Percentiles rank a stretch among this genome's conserved stretches.
These are phyloP conservation scores for Rhysida immarginata DNA, from an alignment of 1,140 invertebrate genomes.

Conservation along the genomic window DNA sequence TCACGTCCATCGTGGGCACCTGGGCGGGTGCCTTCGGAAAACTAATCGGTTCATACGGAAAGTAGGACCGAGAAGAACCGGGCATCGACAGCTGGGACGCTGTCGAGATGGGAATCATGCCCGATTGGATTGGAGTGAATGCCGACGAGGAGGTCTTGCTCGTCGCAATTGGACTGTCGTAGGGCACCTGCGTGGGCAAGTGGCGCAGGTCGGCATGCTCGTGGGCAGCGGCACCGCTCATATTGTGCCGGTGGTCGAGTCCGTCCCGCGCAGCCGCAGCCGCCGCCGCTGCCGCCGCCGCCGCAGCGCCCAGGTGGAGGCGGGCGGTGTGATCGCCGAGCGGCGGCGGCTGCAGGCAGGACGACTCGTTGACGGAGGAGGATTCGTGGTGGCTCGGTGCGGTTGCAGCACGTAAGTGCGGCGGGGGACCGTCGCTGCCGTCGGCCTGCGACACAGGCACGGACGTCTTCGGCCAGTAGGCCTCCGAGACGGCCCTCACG, in stretches of 20 bases:
- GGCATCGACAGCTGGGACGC: slow-evolving; percentile 22
- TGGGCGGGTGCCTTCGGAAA: slow-evolving; percentile 40
- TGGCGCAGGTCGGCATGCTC: slow-evolving; percentile 28
- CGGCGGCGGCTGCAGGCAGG: background rate
- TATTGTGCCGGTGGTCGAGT: slow-evolving; percentile 41
- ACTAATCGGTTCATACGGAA: slow-evolving; percentile 78
- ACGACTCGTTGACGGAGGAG: background rate
- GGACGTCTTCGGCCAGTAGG: slow-evolving; percentile 19
- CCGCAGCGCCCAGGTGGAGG: slow-evolving; percentile 25
- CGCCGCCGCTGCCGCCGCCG: too few species aligned
- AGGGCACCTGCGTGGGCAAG: slow-evolving; percentile 30
- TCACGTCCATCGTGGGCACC: slow-evolving; percentile 28
- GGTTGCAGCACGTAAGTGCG: background rate
- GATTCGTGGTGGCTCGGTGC: background rate
- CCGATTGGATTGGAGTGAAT: slow-evolving; percentile 73
- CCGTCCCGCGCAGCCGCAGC: slow-evolving; percentile 40
- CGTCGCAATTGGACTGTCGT: slow-evolving; percentile 23
- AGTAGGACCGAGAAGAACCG: slow-evolving; percentile 41
- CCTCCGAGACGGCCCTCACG: slow-evolving; percentile 18
- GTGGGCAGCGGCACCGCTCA: slow-evolving; percentile 15
- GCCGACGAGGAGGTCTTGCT: slow-evolving; percentile 55
- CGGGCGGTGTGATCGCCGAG: slow-evolving; percentile 1
- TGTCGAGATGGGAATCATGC: slow-evolving; percentile 34
- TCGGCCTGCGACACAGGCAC: background rate
- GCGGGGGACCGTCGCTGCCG: background rate